phyloP scores from a whole-genome alignment of 2,888 invertebrate species.

The Celastrina argiolus region DNA sequence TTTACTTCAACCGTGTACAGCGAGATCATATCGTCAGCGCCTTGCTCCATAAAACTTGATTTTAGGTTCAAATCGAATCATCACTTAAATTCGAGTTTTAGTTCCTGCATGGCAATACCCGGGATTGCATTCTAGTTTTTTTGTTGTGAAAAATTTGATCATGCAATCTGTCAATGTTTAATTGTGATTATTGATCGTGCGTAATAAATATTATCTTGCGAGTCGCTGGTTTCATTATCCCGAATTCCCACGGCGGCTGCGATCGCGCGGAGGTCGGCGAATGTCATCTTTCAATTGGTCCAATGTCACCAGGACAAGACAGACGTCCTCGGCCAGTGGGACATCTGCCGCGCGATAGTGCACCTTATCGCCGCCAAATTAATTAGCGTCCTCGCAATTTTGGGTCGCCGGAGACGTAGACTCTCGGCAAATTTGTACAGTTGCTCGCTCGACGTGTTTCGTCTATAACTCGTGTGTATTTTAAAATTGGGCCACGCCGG shows the following conservation, averaged over 20 bases:
- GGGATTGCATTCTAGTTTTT: constrained; percentile 72
- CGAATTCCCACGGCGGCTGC: constrained; percentile 51
- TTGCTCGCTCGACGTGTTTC: constrained; percentile 35
- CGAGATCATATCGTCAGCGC: constrained; percentile 52
- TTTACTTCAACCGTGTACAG: constrained; percentile 68
- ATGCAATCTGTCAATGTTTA: constrained; percentile 62
- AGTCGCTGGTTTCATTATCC: constrained; percentile 35
- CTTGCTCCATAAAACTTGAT: constrained; percentile 69
- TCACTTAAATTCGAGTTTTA: constrained; percentile 70
- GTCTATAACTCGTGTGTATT: constrained; percentile 32
- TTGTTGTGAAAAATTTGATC: constrained; percentile 70
- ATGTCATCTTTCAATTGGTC: constrained; percentile 71
- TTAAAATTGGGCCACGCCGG: constrained; percentile 44
- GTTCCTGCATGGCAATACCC: constrained; percentile 71
- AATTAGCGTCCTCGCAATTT: constrained; percentile 26
- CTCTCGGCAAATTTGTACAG: constrained; percentile 54
- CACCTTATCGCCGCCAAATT: constrained; percentile 41
- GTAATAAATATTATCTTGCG: constrained; percentile 65
- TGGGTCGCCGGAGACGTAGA: constrained; percentile 35
- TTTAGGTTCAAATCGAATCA: constrained; percentile 54
- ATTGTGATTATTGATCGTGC: constrained; percentile 46
- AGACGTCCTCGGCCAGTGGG: constrained; percentile 45
- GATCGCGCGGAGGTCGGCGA: constrained; percentile 52
- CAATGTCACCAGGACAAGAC: constrained; percentile 66
- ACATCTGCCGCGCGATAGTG: constrained; percentile 40